phyloP scores from a whole-genome alignment of 2,797 vertebrate species.

The Leptodactylus fallax region DNA sequence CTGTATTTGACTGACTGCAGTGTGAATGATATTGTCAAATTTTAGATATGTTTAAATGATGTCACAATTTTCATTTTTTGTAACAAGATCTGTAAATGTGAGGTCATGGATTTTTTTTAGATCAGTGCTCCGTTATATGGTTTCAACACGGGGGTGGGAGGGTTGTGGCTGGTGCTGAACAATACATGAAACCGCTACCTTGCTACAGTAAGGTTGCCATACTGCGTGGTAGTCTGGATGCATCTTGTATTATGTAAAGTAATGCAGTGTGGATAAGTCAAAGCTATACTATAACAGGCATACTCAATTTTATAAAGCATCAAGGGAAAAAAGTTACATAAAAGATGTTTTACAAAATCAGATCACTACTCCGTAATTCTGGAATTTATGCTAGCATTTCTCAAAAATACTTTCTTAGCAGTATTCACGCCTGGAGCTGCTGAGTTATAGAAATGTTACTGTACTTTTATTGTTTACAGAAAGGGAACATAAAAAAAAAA shows the following conservation, averaged over 20 bases:
- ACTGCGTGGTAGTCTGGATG: not conserved
- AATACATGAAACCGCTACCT: not conserved
- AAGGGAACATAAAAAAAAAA: not conserved
- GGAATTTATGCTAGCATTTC: not conserved
- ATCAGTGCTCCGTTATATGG: not conserved
- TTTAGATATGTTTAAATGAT: not conserved
- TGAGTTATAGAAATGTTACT: not conserved
- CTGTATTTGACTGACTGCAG: conserved; percentile 39
- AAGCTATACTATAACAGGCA: not conserved
- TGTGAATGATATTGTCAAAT: conserved; percentile 4
- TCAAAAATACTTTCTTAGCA: not conserved
- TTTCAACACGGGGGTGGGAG: not conserved
- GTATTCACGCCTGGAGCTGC: not conserved
- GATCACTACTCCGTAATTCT: not conserved
- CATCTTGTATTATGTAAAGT: not conserved
- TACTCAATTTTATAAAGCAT: not conserved
- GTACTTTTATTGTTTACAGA: not conserved
- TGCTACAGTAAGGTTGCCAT: not conserved
- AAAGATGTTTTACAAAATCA: not conserved
- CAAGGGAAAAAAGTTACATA: too few relatives aligned
- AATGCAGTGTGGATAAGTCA: not conserved
- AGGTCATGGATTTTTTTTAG: not conserved
- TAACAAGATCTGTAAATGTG: not conserved
- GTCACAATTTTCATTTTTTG: conserved; percentile 2
- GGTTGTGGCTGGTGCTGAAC: too few relatives aligned